phyloP scores from a whole-genome alignment of 1,140 invertebrate genomes.

The Campodea augens region DNA sequence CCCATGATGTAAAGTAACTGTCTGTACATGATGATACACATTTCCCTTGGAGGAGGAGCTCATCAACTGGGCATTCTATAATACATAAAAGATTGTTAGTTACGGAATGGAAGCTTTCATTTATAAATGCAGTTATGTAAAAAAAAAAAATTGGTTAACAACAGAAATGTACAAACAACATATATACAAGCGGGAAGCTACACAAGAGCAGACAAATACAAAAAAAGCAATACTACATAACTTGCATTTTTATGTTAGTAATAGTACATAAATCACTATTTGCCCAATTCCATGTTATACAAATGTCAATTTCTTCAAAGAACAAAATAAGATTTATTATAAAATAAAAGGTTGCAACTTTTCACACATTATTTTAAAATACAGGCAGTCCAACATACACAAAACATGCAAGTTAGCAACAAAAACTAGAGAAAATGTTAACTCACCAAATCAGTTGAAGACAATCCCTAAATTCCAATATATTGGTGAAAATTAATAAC shows the following conservation, averaged over 20 bases:
- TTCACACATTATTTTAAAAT: too few relatives aligned
- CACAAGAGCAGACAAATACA: background rate
- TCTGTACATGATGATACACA: slow-evolving; percentile 28
- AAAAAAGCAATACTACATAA: background rate
- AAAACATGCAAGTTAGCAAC: too few relatives aligned
- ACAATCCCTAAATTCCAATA: too few relatives aligned
- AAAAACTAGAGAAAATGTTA: too few relatives aligned
- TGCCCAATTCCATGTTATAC: too few relatives aligned
- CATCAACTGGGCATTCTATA: slow-evolving; percentile 26
- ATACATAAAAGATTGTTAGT: slow-evolving; percentile 12
- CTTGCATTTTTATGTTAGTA: background rate
- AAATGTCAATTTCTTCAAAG: too few relatives aligned
- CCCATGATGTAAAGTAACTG: slow-evolving; percentile 10
- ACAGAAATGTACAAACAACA: background rate
- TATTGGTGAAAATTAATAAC: too few relatives aligned
- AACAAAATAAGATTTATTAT: too few relatives aligned
- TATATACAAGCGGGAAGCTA: background rate
- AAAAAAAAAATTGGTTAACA: background rate
- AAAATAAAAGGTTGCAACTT: too few relatives aligned
- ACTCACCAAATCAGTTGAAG: too few relatives aligned
- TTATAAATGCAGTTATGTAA: background rate
- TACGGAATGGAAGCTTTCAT: background rate
- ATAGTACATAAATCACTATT: too few relatives aligned
- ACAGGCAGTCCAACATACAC: too few relatives aligned
- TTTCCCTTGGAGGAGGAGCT: slow-evolving; percentile 20